These are phyloP conservation scores for Aphidius gifuensis DNA, from an alignment of 1,140 invertebrate genomes.

Conservation along the genomic window DNA sequence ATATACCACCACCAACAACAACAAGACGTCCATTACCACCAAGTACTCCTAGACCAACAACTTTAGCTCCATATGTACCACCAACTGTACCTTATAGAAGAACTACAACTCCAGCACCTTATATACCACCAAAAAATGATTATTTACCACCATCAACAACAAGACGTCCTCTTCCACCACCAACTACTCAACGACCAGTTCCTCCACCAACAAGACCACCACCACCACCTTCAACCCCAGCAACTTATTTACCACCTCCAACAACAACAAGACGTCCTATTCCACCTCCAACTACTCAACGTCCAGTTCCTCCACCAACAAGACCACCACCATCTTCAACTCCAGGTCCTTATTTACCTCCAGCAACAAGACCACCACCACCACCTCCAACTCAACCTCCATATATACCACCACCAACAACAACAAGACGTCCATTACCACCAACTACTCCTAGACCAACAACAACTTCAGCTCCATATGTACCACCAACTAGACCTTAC, in stretches of 20 bases:
- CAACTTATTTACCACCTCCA: slow-evolving; percentile 15
- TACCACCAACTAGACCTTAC: not conserved
- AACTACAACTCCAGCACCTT: slow-evolving; percentile 4
- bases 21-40: slow-evolving; percentile 21
- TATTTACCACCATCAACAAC: not conserved
- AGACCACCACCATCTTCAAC: slow-evolving; percentile 10
- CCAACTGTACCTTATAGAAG: slow-evolving; percentile 9
- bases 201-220: slow-evolving; percentile 18
- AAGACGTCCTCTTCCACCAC: slow-evolving; percentile 11
- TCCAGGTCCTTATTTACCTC: slow-evolving; percentile 13
- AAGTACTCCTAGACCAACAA: slow-evolving; percentile 10
- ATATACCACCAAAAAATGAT: slow-evolving; percentile 9
- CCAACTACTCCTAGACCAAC: not conserved
- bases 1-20: slow-evolving; percentile 2
- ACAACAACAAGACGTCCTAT: slow-evolving; percentile 11
- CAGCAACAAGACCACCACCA: slow-evolving; percentile 2
- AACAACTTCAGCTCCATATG: not conserved
- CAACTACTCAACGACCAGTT: slow-evolving; percentile 10
- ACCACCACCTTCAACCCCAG: slow-evolving; percentile 16
- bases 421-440: not conserved
- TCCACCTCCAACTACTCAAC: slow-evolving; percentile 15
- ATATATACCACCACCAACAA: slow-evolving; percentile 13
- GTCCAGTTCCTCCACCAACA: slow-evolving; percentile 10
- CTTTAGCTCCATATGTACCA: slow-evolving; percentile 8
- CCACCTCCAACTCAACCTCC: not conserved